Base-by-base conservation (phyloP, 2,888 invertebrate genomes). In the Hyposoter didymator region DNA sequence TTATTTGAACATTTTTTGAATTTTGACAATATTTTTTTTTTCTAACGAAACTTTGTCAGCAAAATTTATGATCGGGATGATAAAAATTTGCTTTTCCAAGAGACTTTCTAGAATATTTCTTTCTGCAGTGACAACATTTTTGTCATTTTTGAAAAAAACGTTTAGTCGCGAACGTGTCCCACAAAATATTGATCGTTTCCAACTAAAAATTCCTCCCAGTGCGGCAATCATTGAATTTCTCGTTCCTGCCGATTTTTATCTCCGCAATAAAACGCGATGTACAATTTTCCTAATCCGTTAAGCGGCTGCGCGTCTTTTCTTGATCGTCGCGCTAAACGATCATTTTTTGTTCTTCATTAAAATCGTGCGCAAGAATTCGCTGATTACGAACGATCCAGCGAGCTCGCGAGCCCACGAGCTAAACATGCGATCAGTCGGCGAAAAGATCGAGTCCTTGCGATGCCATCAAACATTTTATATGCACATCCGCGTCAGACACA, bases 401-500 rank as follows among this genome's bases (percentile, higher is more conserved):
- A 59, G 10, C 35, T 52, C 17, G 52, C 12, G n/a, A 55, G 32
- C 49, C 59, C 17, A 39, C 12, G n/a, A 55, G 32, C 49, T 62
- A 12, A 70, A 78, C 72, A 78, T 64, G 72, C 76, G 22, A 80
- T 73, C 28, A 67, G 28, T n/a, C 35, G 59, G 76, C 76, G 62
- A 84, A n/a, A n/a, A 73, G 75, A 80, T 81, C 80, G 45, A 70
- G 64, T 55, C 64, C 66, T 64, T 35, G 64, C 76, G 72, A 80
- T 84, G 55, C 72, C 84, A 70, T 55, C 80, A 72, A 70, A 64
- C 67, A 66, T 81, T 19, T 14, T 28, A 55, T 2, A 28, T 28
- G 28, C 74, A 75, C 74, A 75, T 84, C 79, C 84, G 76, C 84
- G 76, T 39, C 35, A 52, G 52, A 43, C 1, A 28, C 72, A 80